Evolutionary conservation across 1,140 invertebrate genomes (phyloP).

Genomic region (Zaprionus camerounensis): DNA sequence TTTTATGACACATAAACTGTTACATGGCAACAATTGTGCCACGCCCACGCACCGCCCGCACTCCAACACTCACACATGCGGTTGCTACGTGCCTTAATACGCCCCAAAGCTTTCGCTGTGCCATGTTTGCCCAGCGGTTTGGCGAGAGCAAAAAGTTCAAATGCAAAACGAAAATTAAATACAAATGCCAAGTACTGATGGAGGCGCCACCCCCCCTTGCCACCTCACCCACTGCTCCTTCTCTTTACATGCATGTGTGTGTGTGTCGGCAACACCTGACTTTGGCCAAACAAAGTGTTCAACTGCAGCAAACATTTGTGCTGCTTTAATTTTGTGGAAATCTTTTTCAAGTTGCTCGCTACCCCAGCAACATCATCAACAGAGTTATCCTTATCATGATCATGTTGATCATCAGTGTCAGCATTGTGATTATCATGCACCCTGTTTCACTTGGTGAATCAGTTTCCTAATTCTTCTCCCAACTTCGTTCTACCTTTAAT

Average conservation of each 20-base stretch:
- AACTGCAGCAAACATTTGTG: conserved; percentile 59
- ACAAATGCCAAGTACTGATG: conserved; percentile 74
- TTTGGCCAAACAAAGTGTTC: conserved; percentile 55
- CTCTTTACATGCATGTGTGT: neutral
- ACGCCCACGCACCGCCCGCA: neutral
- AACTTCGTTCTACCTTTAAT: neutral
- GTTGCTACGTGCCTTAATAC: conserved; percentile 48
- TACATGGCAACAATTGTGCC: conserved; percentile 56
- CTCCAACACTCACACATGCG: conserved; percentile 4
- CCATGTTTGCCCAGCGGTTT: conserved; percentile 51
- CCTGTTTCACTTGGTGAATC: conserved; percentile 14
- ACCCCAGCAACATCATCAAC: neutral
- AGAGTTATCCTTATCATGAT: neutral
- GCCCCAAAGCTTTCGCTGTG: conserved; percentile 42
- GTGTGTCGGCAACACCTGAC: conserved; percentile 50
- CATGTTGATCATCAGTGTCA: neutral
- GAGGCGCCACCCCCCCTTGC: too few species aligned
- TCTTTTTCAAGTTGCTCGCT: neutral
- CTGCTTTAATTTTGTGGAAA: conserved; percentile 51
- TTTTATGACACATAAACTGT: conserved; percentile 80
- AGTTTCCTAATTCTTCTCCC: conserved; percentile 30
- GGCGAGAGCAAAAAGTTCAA: conserved; percentile 68
- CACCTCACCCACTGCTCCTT: neutral
- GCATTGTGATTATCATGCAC: neutral
- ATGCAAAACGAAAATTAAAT: conserved; percentile 82